Percentiles rank a stretch among this genome's conserved stretches.
Evolutionary conservation across 2,888 invertebrate species (phyloP).

Genomic region (Therioaphis trifolii): DNA sequence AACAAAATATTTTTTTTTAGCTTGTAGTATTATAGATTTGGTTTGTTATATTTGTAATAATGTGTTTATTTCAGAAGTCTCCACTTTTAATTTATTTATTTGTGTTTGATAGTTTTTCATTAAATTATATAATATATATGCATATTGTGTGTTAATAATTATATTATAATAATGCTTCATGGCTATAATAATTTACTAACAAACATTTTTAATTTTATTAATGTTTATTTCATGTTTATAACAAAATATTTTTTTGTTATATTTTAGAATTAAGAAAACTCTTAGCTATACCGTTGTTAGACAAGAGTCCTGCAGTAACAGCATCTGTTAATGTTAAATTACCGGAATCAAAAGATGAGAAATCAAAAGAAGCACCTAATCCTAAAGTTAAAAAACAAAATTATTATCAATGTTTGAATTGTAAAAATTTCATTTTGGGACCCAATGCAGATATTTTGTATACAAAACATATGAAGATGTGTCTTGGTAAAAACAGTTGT

Average conservation of each 20-base stretch:
- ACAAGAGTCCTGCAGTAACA: not conserved
- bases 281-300: conserved; percentile 1
- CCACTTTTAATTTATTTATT: too few species aligned
- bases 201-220: not conserved
- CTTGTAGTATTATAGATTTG: too few species aligned
- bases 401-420: conserved; percentile 29
- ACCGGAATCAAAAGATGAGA: not conserved
- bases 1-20: too few species aligned
- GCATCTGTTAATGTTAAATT: not conserved
- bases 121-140: too few species aligned
- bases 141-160: not conserved
- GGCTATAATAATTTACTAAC: conserved; percentile 13
- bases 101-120: too few species aligned
- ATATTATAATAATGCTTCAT: conserved; percentile 19
- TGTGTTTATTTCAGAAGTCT: too few species aligned
- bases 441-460: conserved; percentile 25
- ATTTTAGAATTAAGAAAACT: conserved; percentile 33
- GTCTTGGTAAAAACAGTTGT: conserved; percentile 11
- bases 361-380: not conserved
- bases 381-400: not conserved
- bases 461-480: not conserved
- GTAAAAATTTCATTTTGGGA: conserved; percentile 11
- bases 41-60: too few species aligned
- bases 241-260: not conserved
- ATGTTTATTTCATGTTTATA: not conserved